Base-by-base conservation (phyloP, 2,113 vertebrate species). In the Brachypteracias leptosomus region DNA sequence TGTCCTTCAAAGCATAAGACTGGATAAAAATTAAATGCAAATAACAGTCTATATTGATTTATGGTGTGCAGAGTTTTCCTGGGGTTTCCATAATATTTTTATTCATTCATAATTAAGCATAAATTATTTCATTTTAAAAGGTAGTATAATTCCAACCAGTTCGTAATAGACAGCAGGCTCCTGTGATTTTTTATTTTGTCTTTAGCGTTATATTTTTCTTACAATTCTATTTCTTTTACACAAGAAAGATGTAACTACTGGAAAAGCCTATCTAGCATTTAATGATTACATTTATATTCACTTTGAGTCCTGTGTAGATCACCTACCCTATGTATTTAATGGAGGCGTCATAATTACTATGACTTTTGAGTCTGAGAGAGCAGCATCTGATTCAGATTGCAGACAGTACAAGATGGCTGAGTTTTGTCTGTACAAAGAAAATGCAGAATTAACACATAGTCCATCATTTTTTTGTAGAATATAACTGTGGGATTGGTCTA, bases 91-190 rank as follows among this genome's bases (percentile, higher is more conserved):
- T 78, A 95, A 89, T 95, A 94, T 95, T 97, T 97, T 97, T 95
- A 87, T 96, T 76, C 73, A 86, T 96, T 96, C 94, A 96, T 96
- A 97, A 97, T 97, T 97, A 97, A 96, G 82, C 88, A 97, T 89
- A 97, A 93, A 95, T 97, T 97, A 81, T 97, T 97, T 95, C 91
- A 85, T 95, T 96, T 97, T 96, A 97, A 94, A 90, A 97, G 72
- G 88, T 93, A 75, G 47, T 84, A 46, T 82, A 88, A 62, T 87
- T 73, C 81, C 76, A 73, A 92, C 31, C 58, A 95, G 61, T 79
- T 81, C 94, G 44, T 62, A 70, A 73, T 82, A 74, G 83, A 81
- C 29, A 85, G 33, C n/a, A 62, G 35, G 63, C 22, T 74, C 52
- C 29, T 47, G 21, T 63, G 47, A 33, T 40, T 67, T 88, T 85